Evolutionary conservation across 2,113 vertebrate genomes (phyloP), one percentile per base, ranked within the genome.

Genomic region (Dendrocopos noguchii): DNA sequence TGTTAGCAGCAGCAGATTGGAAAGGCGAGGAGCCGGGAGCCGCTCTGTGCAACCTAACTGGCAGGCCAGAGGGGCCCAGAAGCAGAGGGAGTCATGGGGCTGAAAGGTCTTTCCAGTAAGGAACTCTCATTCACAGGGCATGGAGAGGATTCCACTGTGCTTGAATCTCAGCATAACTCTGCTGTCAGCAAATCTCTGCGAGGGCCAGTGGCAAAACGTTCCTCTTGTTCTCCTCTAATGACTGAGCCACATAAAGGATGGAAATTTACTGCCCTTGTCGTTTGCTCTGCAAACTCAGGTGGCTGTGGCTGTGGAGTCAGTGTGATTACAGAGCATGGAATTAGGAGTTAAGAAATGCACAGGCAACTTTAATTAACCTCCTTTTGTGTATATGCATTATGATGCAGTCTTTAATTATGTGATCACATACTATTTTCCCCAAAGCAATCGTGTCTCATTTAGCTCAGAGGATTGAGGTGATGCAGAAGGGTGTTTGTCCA

Each of bases 401-500:
- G 93, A 89, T 94, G 89, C 79, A 95, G 84, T 90, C 93, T 96
- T 94, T 95, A 95, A 96, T 96, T 96, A 96, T 78, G 84, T 94
- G 87, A 91, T 95, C 91, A 61, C 84, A 80, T 89, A 83, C 42
- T 82, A 10, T 94, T 95, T 95, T 83, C 65, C 81, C 89, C 84
- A 75, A 87, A 94, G 91, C 87, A 77, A 15, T 74, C 50, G 84
- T 67, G 93, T 60, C 84, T 95, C 68, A 31, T 95, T 94, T 92
- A 94, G 72, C 87, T 91, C 34, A 8, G 57, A 91, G 84, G 57
- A 89, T 44, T n/a, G 87, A 80, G 78, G 87, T 87, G 91, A 53
- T 88, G 66, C 29, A 24, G 84, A 88, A 92, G 70, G 33, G 61
- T 87, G 28, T 61, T 79, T 79, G 84, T 94, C 94, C 94, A 76